Percentiles rank a stretch among this genome's conserved stretches.
Evolutionary conservation across 64 coral and sea anemone species (phyloP).

Genomic region (Trachythela sp.): DNA sequence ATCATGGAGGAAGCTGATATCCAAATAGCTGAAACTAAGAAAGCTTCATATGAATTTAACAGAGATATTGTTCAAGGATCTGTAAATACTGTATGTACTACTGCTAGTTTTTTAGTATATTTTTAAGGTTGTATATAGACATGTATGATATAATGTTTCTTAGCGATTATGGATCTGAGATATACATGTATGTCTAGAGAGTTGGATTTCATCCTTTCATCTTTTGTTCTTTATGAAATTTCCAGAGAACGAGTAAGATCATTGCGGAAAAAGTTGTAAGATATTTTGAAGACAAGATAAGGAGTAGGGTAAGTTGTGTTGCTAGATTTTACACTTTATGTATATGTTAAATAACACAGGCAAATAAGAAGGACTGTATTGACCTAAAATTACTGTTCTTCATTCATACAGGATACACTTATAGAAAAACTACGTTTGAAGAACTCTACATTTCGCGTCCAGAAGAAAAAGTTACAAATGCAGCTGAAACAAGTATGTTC

Average conservation of each 20-base stretch:
- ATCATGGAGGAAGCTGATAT: constrained; percentile 99
- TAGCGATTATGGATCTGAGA: no score
- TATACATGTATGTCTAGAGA: no score
- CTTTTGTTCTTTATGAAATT: not conserved
- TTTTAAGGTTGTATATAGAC: no score
- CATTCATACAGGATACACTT: constrained; percentile 65
- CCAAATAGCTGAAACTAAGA: constrained; percentile 93
- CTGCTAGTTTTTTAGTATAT: no score
- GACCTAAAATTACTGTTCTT: not conserved
- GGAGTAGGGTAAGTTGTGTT: constrained; percentile 63
- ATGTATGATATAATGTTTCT: no score
- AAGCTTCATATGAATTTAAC: constrained; percentile 95
- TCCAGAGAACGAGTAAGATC: constrained; percentile 90
- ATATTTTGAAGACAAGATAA: constrained; percentile 98
- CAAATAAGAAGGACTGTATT: not conserved
- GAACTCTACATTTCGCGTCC: constrained; percentile 94
- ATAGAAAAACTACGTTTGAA: constrained; percentile 95
- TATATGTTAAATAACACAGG: not conserved
- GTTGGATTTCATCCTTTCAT: no score
- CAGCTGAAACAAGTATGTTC: constrained; percentile 81
- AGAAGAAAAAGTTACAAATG: constrained; percentile 97
- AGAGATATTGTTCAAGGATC: constrained; percentile 95
- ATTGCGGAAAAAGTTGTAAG: constrained; percentile 94
- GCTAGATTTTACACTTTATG: not conserved
- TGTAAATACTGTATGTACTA: constrained; percentile 69